These are phyloP conservation scores for Ptilonorhynchus violaceus DNA, from an alignment of 2,113 vertebrate species.

Conservation along the genomic window DNA sequence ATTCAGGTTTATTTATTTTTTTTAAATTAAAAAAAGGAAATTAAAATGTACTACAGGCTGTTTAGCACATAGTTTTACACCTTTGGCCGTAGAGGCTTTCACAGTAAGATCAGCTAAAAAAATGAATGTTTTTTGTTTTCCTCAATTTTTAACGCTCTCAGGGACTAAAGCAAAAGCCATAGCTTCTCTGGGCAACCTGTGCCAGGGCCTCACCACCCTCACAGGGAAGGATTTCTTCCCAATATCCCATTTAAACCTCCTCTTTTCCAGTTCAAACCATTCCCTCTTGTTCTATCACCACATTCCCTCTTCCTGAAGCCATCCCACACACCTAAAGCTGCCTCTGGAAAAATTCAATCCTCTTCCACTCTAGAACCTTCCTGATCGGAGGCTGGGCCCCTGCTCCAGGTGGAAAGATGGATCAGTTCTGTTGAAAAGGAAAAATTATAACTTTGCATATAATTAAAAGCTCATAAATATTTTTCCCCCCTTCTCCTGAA, in stretches of 20 bases:
- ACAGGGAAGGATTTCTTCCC: background rate
- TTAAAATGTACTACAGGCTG: background rate
- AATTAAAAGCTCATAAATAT: background rate
- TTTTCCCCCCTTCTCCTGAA: background rate
- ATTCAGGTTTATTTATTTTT: background rate
- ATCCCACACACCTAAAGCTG: accelerated
- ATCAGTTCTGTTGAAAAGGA: background rate
- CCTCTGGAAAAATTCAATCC: background rate
- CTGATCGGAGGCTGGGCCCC: background rate
- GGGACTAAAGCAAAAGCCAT: background rate
- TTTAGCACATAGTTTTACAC: background rate
- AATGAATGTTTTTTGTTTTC: background rate
- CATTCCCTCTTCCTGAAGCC: background rate
- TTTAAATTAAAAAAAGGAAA: background rate
- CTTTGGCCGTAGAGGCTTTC: background rate
- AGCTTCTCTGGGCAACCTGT: background rate
- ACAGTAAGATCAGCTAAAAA: background rate
- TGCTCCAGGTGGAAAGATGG: background rate
- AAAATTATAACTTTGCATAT: background rate
- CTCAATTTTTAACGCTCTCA: accelerated
- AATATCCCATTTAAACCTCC: background rate
- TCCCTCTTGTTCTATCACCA: background rate
- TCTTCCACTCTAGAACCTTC: background rate
- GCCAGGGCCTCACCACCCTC: background rate
- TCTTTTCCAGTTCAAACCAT: background rate